phyloP scores from a whole-genome alignment of 2,113 vertebrate species.

The Etheostoma spectabile region DNA sequence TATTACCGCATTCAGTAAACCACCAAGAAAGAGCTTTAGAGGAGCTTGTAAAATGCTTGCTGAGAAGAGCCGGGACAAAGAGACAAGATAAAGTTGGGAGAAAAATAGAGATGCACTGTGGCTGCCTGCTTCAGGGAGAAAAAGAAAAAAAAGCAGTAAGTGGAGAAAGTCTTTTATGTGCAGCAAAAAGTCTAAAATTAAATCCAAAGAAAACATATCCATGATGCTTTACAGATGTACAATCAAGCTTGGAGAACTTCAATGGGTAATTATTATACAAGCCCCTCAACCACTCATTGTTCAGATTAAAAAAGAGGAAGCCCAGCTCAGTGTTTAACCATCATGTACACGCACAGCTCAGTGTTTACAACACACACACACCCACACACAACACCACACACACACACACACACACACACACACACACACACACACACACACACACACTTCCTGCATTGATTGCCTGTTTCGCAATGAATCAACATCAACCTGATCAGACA shows the following conservation, averaged over 20 bases:
- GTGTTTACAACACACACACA: neutral
- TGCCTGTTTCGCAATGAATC: neutral
- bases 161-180: conserved; percentile 7
- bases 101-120: no score
- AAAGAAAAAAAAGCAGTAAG: neutral
- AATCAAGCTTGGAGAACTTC: neutral
- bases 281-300: conserved; percentile 20
- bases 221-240: conserved; percentile 41
- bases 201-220: conserved; percentile 11
- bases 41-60: neutral
- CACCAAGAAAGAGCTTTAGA: neutral
- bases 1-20: neutral
- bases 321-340: neutral
- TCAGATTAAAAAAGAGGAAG: conserved; percentile 19
- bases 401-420: no score
- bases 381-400: neutral
- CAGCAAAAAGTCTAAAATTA: conserved; percentile 1
- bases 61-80: conserved; percentile 1
- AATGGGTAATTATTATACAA: conserved; percentile 16
- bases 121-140: no score
- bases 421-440: neutral
- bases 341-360: neutral
- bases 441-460: neutral
- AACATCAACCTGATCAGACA: neutral
- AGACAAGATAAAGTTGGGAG: neutral